Percentiles rank a stretch among this genome's conserved stretches.
Evolutionary conservation across 2,797 vertebrate species (phyloP).

Genomic region (Adelosebastes latens): DNA sequence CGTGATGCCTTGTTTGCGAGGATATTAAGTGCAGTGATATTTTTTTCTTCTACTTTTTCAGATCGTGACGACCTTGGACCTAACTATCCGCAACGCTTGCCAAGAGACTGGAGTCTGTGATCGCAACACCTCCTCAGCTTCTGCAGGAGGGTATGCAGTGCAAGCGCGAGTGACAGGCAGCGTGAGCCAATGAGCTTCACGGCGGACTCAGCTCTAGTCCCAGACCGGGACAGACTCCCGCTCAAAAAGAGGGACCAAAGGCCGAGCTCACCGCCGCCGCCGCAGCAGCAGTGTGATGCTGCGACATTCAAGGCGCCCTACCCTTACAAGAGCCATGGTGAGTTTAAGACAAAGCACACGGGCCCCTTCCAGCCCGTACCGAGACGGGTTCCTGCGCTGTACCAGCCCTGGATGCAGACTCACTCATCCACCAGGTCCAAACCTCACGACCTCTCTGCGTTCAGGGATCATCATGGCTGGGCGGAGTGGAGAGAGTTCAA

Average conservation of each 20-base stretch:
- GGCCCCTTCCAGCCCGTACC: conserved; percentile 64
- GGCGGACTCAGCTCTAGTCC: conserved; percentile 54
- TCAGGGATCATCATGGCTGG: conserved; percentile 65
- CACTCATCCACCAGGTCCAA: conserved; percentile 45
- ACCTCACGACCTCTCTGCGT: conserved; percentile 56
- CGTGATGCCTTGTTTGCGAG: background rate
- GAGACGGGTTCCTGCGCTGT: conserved; percentile 55
- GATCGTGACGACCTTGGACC: conserved; percentile 42
- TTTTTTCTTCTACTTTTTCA: conserved; percentile 40
- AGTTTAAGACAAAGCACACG: conserved; percentile 46
- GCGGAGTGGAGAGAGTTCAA: conserved; percentile 61
- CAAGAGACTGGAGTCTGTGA: conserved; percentile 46
- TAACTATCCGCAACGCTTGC: conserved; percentile 16
- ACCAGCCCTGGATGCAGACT: conserved; percentile 74
- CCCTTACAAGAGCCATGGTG: conserved; percentile 71
- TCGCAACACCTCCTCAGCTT: conserved; percentile 26
- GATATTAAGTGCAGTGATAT: conserved; percentile 1
- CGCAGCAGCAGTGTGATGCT: conserved; percentile 53
- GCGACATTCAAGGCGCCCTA: conserved; percentile 80
- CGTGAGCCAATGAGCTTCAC: conserved; percentile 72
- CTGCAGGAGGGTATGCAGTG: conserved; percentile 27
- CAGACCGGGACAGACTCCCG: conserved; percentile 71
- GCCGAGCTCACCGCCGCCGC: conserved; percentile 2
- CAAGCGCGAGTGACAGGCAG: conserved; percentile 42
- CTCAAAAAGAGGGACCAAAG: conserved; percentile 80